Evolutionary conservation across 2,113 vertebrate species (phyloP).

Genomic region (Dunckerocampus dactyliophorus): DNA sequence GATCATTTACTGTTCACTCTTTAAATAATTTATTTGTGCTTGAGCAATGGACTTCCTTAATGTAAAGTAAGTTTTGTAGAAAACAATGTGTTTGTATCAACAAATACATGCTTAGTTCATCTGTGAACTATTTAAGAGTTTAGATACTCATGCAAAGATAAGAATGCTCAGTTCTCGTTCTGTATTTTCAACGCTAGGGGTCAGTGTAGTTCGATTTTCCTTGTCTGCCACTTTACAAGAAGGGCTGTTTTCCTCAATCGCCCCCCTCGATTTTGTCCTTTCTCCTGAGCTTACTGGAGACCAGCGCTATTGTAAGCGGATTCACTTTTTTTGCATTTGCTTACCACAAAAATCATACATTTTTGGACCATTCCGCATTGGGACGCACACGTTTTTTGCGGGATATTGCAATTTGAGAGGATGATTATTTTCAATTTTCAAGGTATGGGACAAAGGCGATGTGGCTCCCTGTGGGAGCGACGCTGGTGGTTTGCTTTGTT

Average conservation of each 20-base stretch:
- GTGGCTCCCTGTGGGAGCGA: slow-evolving; percentile 13
- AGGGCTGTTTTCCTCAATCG: not conserved
- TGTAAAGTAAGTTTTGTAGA: not conserved
- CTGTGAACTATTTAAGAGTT: not conserved
- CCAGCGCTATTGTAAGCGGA: too few species aligned
- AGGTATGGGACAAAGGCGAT: slow-evolving; percentile 61
- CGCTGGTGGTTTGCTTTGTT: slow-evolving; percentile 24
- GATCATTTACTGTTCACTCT: too few species aligned
- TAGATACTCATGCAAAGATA: not conserved
- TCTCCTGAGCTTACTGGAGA: not conserved
- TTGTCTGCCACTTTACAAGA: not conserved
- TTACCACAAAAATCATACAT: too few species aligned
- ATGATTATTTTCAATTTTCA: not conserved
- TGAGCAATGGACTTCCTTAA: not conserved
- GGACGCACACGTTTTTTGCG: not conserved
- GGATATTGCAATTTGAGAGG: not conserved
- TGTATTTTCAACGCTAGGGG: not conserved
- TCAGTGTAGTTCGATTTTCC: not conserved
- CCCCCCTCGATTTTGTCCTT: not conserved
- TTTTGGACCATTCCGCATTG: not conserved
- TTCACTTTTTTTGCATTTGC: not conserved
- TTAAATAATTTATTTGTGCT: too few species aligned
- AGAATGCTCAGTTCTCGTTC: too few species aligned
- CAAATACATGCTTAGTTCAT: too few species aligned
- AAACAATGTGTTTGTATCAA: not conserved